Base-by-base conservation (phyloP, 1,140 invertebrate genomes). In the Lanistes nyassanus region DNA sequence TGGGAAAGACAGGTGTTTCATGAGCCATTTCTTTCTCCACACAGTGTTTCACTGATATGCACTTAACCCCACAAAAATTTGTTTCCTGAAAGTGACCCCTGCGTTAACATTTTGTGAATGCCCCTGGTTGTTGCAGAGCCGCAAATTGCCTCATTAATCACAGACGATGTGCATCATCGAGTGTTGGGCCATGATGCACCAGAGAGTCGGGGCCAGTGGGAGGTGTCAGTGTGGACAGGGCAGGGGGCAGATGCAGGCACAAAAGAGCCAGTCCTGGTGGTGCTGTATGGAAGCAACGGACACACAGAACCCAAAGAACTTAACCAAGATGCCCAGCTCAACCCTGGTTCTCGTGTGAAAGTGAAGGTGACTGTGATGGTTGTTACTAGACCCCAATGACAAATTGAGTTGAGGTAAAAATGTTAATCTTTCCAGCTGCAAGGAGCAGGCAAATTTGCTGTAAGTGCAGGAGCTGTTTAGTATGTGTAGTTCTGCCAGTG, bases 251-350 rank as follows among this genome's bases (percentile, higher is more conserved):
- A 79, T 60, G 79, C 79, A 56, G 82, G 80, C 42, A 80, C 84
- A 16, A 75, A 68, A 21, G 82, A 81, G 56, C 76, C 79, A 11
- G 76, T 86, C 7, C 31, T 74, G 69, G 55, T 86, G 69, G 74
- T 81, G 31, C 76, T 86, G 31, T 86, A 81, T 77, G 85, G 85
- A 47, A 76, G 80, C 6, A 75, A 80, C 16, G 85, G 83, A 37
- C 77, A 83, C n/a, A 81, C 80, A 31, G 68, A 76, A 13, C 80
- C 82, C 0, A 81, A 81, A 13, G 42, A 77, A 16, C 73, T 82
- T n/a, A 84, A 84, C 76, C 80, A 82, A 23, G 76, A 79, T 39
- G 72, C 76, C 26, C 77, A 81, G 60, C 77, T 86, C 39, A 82
- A 81, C 60, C 79, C 79, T 64, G 79, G 81, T 66, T 80, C 82